A percentile compares a stretch with the other conserved stretches of the same genome.
Evolutionary conservation across 2,113 vertebrate genomes (phyloP).

Genomic region (Tragelaphus imberbis): DNA sequence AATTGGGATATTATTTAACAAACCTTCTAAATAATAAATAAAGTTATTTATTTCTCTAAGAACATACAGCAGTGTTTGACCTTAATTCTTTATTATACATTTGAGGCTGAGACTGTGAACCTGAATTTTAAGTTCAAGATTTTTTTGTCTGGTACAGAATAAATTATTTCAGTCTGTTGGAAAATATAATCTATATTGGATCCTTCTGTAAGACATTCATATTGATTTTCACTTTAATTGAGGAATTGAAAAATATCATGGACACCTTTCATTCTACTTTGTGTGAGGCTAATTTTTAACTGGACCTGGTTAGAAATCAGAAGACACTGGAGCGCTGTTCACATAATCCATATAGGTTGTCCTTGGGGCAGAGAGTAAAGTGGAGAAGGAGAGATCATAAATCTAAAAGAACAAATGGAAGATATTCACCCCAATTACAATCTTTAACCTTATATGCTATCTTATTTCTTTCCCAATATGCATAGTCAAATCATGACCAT

Average conservation of each 20-base stretch:
- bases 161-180: neutral
- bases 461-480: neutral
- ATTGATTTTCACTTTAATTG: conserved; percentile 27
- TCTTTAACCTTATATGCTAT: neutral
- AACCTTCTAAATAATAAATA: neutral
- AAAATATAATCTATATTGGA: neutral
- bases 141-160: neutral
- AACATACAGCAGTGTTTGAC: neutral
- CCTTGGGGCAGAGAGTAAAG: neutral
- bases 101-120: neutral
- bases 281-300: neutral
- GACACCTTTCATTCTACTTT: neutral
- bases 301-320: neutral
- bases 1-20: neutral
- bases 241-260: conserved; percentile 30
- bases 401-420: neutral
- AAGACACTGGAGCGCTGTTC: neutral
- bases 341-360: neutral
- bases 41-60: neutral
- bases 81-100: conserved; percentile 14
- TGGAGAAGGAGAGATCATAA: neutral
- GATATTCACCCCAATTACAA: neutral
- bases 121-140: neutral
- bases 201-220: neutral
- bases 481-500: neutral